Evolutionary conservation across 2,888 invertebrate species (phyloP), one percentile per base, ranked within the genome.

Genomic region (Drosophila neonasuta): DNA sequence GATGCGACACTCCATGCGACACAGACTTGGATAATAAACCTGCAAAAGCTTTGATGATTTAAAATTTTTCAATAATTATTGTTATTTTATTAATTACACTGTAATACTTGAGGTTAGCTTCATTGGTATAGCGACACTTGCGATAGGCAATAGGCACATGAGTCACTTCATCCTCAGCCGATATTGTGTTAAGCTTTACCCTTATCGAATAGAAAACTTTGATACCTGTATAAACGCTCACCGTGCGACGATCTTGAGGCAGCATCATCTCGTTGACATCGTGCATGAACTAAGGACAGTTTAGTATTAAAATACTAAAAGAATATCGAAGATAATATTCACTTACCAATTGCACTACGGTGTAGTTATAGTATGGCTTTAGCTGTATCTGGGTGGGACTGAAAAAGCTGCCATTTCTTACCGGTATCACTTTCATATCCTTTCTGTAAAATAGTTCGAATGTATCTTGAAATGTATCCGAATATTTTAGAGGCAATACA

Each of bases 1-100:
- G n/a, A 90, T 88, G 17, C 90, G 90, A 32, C 90, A 90, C 52
- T 89, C 89, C 30, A 88, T 79, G 34, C 88, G 87, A 58, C 90
- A 90, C 3, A 90, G 66, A 5, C 85, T 80, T 2, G 86, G 86
- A 11, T 86, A 79, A 60, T 90, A 90, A 13, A 73, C 74, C 90
- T 90, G 15, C 1, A 50, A 78, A 9, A 7, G 17, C 10, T 24
- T 24, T 24, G 24, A 24, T 24, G 24, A 24, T 24, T 24, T 24
- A 24, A 24, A 24, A 24, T 24, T 6, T 24, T 24, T 24, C 24
- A 24, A 6, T 5, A 6, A 44, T 20, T 3, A 20, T n/a, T 0
- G 5, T 34, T 24, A 1, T 29, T 3, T 2, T 9, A 30, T n/a
- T 8, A 46, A 68, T 71, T 61, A 90, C 90, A 24, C 70, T 68